These are phyloP conservation scores for Oreotrochilus melanogaster DNA, from an alignment of 2,113 vertebrate species.

Conservation along the genomic window DNA sequence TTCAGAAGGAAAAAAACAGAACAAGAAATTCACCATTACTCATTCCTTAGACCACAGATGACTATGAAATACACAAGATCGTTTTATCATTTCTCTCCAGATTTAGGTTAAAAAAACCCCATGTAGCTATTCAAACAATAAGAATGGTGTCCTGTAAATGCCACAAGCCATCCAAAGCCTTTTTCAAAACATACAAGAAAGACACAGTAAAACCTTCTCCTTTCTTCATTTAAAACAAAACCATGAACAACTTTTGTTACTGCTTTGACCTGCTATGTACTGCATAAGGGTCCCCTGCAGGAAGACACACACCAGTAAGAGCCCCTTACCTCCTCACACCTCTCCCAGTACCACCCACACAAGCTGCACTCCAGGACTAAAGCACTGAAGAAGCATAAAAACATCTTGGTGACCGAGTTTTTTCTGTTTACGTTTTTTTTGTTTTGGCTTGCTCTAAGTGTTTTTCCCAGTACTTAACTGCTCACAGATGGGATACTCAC, in stretches of 20 bases:
- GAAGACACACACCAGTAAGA: not conserved
- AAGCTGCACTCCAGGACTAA: not conserved
- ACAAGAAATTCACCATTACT: not conserved
- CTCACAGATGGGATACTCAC: conserved; percentile 33
- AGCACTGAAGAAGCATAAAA: not conserved
- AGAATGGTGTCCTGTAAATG: not conserved
- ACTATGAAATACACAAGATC: not conserved
- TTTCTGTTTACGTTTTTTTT: not conserved
- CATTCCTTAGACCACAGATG: not conserved
- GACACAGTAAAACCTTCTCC: not conserved
- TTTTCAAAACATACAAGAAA: not conserved
- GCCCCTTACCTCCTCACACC: not conserved
- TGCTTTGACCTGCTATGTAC: not conserved
- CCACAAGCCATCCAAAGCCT: not conserved
- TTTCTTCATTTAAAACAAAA: not conserved
- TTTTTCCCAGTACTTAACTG: conserved; percentile 17
- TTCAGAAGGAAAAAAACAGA: not conserved
- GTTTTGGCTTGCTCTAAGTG: not conserved
- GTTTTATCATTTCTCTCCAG: not conserved
- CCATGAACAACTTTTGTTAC: not conserved
- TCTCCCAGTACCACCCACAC: not conserved
- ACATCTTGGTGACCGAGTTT: not conserved
- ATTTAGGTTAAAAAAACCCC: not conserved
- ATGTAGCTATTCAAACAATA: not conserved
- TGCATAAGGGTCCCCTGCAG: not conserved